Evolutionary conservation across 2,113 vertebrate species (phyloP).

Genomic region (Melanerpes aurifrons): DNA sequence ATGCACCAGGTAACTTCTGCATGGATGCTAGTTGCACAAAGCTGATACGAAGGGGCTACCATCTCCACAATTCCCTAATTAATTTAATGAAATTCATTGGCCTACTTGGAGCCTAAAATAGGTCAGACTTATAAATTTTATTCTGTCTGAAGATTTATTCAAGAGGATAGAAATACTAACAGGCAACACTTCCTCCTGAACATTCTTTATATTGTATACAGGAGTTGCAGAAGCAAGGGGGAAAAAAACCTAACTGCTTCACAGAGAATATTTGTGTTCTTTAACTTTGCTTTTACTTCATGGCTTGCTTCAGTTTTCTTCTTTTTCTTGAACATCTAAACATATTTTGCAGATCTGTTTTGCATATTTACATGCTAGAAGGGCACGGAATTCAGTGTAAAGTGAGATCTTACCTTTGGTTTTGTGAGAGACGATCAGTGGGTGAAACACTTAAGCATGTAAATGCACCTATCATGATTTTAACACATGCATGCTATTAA

Average conservation of each 20-base stretch:
- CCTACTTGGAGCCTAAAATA: not conserved
- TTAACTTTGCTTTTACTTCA: not conserved
- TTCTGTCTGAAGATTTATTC: not conserved
- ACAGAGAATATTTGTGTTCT: not conserved
- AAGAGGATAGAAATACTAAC: not conserved
- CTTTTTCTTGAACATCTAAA: not conserved
- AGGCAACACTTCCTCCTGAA: not conserved
- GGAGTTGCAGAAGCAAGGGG: not conserved
- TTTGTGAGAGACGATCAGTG: not conserved
- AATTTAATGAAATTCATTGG: not conserved
- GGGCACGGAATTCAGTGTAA: not conserved
- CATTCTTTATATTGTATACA: not conserved
- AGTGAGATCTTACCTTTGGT: not conserved
- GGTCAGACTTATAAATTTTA: not conserved
- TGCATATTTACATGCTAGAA: not conserved
- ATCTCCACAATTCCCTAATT: not conserved
- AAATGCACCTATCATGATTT: not conserved
- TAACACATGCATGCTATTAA: not conserved
- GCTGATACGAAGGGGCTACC: not conserved
- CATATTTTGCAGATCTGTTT: not conserved
- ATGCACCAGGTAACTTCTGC: rapidly evolving
- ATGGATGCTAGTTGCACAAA: not conserved
- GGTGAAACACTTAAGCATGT: not conserved
- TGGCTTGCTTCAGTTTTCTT: not conserved
- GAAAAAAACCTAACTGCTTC: not conserved